phyloP scores from a whole-genome alignment of 2,888 invertebrate genomes.

The Acronicta leporina region DNA sequence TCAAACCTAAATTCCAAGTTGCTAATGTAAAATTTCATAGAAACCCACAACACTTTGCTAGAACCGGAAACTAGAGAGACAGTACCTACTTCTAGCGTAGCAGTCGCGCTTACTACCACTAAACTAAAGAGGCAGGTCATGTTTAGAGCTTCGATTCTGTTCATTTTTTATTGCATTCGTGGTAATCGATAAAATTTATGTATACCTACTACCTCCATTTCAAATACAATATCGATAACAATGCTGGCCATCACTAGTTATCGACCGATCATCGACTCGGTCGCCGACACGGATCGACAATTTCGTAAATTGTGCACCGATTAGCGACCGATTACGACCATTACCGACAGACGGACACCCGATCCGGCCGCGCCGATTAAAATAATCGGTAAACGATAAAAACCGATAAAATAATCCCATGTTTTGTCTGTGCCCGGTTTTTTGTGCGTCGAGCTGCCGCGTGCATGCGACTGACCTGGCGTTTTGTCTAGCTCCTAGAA shows the following conservation, averaged over 20 bases:
- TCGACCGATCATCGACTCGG: constrained; percentile 77
- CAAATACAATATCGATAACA: constrained; percentile 65
- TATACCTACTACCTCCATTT: background rate
- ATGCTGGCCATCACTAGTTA: constrained; percentile 72
- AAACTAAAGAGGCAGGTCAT: too few species aligned
- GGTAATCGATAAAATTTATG: background rate
- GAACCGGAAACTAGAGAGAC: too few species aligned
- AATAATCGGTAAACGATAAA: constrained; percentile 88
- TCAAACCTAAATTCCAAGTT: too few species aligned
- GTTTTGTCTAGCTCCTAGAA: constrained; percentile 55
- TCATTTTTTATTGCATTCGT: too few species aligned
- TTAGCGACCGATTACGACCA: constrained; percentile 88
- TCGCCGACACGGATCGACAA: constrained; percentile 88
- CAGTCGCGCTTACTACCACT: too few species aligned
- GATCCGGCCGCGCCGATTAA: constrained; percentile 82
- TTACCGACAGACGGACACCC: constrained; percentile 88
- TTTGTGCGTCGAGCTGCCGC: constrained; percentile 63
- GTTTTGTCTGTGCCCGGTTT: constrained; percentile 75
- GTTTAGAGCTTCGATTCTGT: too few species aligned
- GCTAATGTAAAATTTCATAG: too few species aligned
- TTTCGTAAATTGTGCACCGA: constrained; percentile 89
- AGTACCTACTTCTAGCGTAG: too few species aligned
- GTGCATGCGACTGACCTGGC: constrained; percentile 61
- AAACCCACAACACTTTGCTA: too few species aligned
- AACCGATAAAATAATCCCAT: constrained; percentile 82